These are phyloP conservation scores for Phragmatobia fuliginosa DNA, from an alignment of 2,888 invertebrate species.

Conservation along the genomic window DNA sequence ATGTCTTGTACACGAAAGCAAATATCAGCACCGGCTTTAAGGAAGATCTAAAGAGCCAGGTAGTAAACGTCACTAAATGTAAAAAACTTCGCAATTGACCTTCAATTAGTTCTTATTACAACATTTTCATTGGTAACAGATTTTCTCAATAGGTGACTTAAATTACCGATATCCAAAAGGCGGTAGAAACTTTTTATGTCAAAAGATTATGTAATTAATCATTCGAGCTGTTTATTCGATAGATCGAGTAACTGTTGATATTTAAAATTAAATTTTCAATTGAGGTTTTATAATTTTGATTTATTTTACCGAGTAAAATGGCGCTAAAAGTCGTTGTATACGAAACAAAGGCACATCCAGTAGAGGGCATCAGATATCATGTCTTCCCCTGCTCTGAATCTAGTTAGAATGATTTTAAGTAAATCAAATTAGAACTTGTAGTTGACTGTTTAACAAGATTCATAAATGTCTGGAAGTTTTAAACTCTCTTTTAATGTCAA, in stretches of 20 bases:
- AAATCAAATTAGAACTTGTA: not conserved
- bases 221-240: not conserved
- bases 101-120: not conserved
- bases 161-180: not conserved
- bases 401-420: not conserved
- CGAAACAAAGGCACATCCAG: not conserved
- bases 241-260: not conserved
- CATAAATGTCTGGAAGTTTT: not conserved
- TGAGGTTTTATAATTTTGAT: too few relatives aligned
- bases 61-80: not conserved
- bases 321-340: too few relatives aligned
- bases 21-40: not conserved
- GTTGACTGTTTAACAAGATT: not conserved
- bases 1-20: not conserved
- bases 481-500: not conserved
- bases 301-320: too few relatives aligned
- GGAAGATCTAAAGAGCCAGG: not conserved
- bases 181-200: not conserved
- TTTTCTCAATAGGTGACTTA: not conserved
- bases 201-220: not conserved
- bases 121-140: not conserved
- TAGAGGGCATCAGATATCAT: not conserved
- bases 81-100: not conserved
- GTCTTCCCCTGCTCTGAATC: not conserved
- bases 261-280: not conserved